A percentile compares a stretch with the other conserved stretches of the same genome.
phyloP scores from a whole-genome alignment of 2,888 invertebrate species.

The Mythimna lalbum region DNA sequence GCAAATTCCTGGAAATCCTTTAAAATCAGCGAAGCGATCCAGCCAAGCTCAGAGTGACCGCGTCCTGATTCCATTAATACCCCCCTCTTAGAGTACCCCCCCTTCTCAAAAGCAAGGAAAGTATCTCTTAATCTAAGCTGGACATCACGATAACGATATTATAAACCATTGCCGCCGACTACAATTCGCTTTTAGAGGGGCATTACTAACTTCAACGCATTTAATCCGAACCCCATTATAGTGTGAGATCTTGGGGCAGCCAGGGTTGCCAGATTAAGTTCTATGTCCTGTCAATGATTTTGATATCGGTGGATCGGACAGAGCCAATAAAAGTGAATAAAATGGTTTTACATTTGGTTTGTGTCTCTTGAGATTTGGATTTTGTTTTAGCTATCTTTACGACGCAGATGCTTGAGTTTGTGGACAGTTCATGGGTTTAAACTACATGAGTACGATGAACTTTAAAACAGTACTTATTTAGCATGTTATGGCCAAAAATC shows the following conservation, averaged over 20 bases:
- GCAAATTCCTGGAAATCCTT: constrained; percentile 81
- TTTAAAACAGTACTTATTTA: background rate
- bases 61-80: constrained; percentile 83
- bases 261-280: constrained; percentile 63
- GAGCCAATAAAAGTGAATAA: constrained; percentile 65
- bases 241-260: constrained; percentile 71
- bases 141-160: constrained; percentile 85
- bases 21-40: constrained; percentile 80
- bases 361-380: constrained; percentile 37
- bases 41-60: constrained; percentile 75
- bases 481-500: too few species aligned
- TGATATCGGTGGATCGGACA: constrained; percentile 67
- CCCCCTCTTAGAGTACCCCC: constrained; percentile 62
- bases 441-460: background rate
- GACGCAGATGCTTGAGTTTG: constrained; percentile 9
- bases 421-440: background rate
- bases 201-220: constrained; percentile 84
- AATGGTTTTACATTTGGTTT: constrained; percentile 54
- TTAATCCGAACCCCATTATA: constrained; percentile 84
- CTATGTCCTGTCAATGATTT: constrained; percentile 66
- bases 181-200: constrained; percentile 87
- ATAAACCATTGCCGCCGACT: constrained; percentile 85
- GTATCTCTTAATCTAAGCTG: constrained; percentile 85
- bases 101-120: constrained; percentile 74
- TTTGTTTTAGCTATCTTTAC: constrained; percentile 20